Evolutionary conservation across 2,113 vertebrate species (phyloP).

Genomic region (Todiramphus saurophagus): DNA sequence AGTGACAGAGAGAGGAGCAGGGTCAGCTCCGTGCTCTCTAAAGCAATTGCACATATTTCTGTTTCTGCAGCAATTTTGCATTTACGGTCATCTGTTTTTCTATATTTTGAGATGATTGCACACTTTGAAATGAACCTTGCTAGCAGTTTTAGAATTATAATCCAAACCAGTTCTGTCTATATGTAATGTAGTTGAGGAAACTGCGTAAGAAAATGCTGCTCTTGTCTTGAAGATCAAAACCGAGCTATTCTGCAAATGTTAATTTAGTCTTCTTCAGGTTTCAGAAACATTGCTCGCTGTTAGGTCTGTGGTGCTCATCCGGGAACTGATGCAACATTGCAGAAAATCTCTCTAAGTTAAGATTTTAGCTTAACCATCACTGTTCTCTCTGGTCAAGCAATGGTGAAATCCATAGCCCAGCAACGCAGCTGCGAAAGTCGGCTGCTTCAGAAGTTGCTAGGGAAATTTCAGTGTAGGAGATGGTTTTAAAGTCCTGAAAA

Average conservation of each 20-base stretch:
- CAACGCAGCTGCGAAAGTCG: constrained; percentile 29
- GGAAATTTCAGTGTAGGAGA: constrained; percentile 3
- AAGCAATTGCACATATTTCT: background rate
- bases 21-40: background rate
- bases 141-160: background rate
- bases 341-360: constrained; percentile 18
- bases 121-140: background rate
- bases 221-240: background rate
- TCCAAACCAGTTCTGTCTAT: background rate
- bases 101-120: background rate
- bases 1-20: background rate
- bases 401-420: background rate
- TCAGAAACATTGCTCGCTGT: background rate
- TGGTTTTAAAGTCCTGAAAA: constrained; percentile 40
- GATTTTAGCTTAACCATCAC: background rate
- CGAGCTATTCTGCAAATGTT: background rate
- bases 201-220: background rate
- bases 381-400: background rate
- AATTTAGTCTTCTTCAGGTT: constrained; percentile 1
- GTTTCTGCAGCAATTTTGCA: background rate
- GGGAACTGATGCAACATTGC: background rate
- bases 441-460: constrained; percentile 28
- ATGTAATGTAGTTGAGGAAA: background rate
- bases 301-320: background rate
- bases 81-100: background rate